Percentiles rank a stretch among this genome's conserved stretches.
phyloP scores from a whole-genome alignment of 2,113 vertebrate genomes.

The Phylloscopus trochiloides region DNA sequence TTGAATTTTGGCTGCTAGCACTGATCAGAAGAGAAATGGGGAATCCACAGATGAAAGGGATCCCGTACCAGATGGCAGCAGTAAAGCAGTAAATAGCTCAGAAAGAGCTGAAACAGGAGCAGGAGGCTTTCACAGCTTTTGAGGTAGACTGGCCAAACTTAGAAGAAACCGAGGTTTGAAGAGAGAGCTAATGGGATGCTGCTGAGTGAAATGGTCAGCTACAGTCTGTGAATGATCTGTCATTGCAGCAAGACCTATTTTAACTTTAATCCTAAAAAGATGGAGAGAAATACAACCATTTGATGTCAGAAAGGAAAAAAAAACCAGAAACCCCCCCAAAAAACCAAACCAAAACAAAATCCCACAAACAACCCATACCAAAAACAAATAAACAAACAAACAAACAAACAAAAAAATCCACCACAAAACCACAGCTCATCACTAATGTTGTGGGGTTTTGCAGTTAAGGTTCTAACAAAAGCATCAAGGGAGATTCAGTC shows the following conservation, averaged over 20 bases:
- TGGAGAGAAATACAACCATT: not conserved
- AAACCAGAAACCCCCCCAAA: no score
- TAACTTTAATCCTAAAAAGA: not conserved
- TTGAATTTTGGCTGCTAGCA: not conserved
- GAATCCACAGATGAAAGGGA: not conserved
- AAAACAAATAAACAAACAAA: not conserved
- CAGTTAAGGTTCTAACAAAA: not conserved
- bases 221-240: not conserved
- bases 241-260: not conserved
- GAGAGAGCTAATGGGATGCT: not conserved
- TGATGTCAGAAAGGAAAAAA: not conserved
- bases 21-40: not conserved
- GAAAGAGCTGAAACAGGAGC: not conserved
- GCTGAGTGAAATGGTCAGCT: not conserved
- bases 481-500: not conserved
- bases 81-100: not conserved
- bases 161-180: not conserved
- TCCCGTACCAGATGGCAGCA: not conserved
- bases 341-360: not conserved
- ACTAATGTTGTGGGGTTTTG: not conserved
- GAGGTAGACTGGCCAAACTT: not conserved
- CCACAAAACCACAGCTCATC: not conserved
- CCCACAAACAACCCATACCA: not conserved
- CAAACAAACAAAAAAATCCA: not conserved
- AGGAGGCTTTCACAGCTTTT: not conserved